These are phyloP conservation scores for Atrina japonica DNA, from an alignment of 2,888 invertebrate species.

Conservation along the genomic window DNA sequence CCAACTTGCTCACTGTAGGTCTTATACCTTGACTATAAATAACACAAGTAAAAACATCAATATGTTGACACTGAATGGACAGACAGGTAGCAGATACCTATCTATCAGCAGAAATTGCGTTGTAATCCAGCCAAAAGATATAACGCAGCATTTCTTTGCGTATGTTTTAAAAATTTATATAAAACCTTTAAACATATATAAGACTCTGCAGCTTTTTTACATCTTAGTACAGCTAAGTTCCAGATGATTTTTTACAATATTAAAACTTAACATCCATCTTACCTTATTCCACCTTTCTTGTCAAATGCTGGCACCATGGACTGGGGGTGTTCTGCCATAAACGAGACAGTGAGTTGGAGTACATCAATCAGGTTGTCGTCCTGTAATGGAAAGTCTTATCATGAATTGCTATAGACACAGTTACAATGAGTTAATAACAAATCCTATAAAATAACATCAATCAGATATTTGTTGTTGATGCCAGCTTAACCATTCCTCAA, in stretches of 20 bases:
- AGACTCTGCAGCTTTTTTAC: too few species aligned
- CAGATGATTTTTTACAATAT: too few species aligned
- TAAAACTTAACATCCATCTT: too few species aligned
- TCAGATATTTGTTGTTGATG: not conserved
- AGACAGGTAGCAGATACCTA: too few species aligned
- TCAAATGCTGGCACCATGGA: constrained; percentile 99
- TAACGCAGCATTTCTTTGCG: not conserved
- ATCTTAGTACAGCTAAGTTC: too few species aligned
- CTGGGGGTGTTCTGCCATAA: constrained; percentile 99
- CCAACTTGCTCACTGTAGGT: too few species aligned
- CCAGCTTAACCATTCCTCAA: not conserved
- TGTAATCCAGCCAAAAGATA: too few species aligned
- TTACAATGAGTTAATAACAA: not conserved
- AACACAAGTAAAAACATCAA: too few species aligned
- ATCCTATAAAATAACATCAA: not conserved
- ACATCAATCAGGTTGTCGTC: constrained; percentile 99
- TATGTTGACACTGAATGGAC: too few species aligned
- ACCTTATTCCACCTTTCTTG: constrained; percentile 93
- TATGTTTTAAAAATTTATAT: not conserved
- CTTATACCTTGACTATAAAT: too few species aligned
- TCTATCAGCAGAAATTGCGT: too few species aligned
- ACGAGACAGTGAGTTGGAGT: constrained; percentile 95
- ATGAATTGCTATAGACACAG: not conserved
- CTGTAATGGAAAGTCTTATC: constrained; percentile 83
- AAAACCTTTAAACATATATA: too few species aligned